Percentiles rank a stretch among this genome's conserved stretches.
Evolutionary conservation across 2,113 vertebrate genomes (phyloP).

Genomic region (Megaceryle torquata): DNA sequence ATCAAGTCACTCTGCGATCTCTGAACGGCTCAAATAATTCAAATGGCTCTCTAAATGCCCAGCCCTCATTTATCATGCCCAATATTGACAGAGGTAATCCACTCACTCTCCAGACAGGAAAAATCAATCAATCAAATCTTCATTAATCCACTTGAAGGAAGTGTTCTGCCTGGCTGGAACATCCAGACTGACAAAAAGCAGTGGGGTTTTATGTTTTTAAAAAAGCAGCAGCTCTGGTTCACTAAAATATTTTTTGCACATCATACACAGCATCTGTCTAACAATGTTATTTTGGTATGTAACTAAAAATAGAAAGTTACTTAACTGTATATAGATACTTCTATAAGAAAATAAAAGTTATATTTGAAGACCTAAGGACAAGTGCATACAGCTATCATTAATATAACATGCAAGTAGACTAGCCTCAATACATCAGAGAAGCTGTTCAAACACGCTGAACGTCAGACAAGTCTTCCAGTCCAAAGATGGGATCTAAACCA

Average conservation of each 20-base stretch:
- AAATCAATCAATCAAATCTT: slow-evolving; percentile 56
- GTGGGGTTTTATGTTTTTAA: not conserved
- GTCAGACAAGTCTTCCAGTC: not conserved
- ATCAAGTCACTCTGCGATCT: not conserved
- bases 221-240: not conserved
- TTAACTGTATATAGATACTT: not conserved
- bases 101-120: slow-evolving; percentile 20
- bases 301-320: not conserved
- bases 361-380: not conserved
- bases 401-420: not conserved
- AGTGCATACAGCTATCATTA: not conserved
- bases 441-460: not conserved
- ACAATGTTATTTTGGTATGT: not conserved
- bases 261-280: not conserved
- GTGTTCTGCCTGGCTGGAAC: not conserved
- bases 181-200: not conserved
- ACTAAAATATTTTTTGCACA: not conserved
- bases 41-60: slow-evolving; percentile 23
- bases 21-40: not conserved
- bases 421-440: not conserved
- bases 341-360: not conserved
- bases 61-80: slow-evolving; percentile 24
- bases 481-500: not conserved
- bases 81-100: slow-evolving; percentile 53
- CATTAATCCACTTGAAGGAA: slow-evolving; percentile 30